Evolutionary conservation across 2,113 vertebrate species (phyloP).

Genomic region (Indicator indicator): DNA sequence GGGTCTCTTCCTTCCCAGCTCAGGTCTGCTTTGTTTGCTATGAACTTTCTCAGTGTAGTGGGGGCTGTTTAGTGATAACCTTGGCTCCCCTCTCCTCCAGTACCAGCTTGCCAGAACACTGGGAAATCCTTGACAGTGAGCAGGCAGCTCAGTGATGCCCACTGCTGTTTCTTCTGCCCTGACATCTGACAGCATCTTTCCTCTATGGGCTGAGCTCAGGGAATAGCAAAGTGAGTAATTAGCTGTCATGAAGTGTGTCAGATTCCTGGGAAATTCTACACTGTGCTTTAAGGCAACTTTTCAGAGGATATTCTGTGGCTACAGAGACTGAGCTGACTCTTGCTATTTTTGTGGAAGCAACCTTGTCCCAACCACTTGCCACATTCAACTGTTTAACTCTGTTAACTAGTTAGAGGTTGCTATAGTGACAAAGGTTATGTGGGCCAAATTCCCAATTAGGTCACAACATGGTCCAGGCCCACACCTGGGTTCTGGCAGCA

Average conservation of each 20-base stretch:
- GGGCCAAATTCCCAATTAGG: not conserved
- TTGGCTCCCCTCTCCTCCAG: not conserved
- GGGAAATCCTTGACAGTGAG: not conserved
- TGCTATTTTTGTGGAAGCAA: not conserved
- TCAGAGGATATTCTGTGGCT: not conserved
- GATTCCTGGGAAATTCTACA: not conserved
- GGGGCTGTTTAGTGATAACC: not conserved
- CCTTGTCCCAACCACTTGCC: not conserved
- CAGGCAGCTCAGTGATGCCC: accelerated
- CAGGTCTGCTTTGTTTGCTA: not conserved
- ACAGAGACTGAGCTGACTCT: not conserved
- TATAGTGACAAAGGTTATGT: not conserved
- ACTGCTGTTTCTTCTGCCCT: not conserved
- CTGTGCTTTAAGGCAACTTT: not conserved
- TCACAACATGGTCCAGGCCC: not conserved
- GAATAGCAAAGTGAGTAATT: not conserved
- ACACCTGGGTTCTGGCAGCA: not conserved
- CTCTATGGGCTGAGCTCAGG: not conserved
- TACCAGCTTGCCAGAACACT: not conserved
- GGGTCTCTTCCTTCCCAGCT: not conserved
- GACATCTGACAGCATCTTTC: not conserved
- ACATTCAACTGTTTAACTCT: not conserved
- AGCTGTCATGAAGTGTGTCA: not conserved
- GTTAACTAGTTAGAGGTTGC: not conserved
- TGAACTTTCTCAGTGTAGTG: not conserved